Percentiles rank a stretch among this genome's conserved stretches.
These are phyloP conservation scores for Cerceris rybyensis DNA, from an alignment of 2,888 invertebrate genomes.

Conservation along the genomic window DNA sequence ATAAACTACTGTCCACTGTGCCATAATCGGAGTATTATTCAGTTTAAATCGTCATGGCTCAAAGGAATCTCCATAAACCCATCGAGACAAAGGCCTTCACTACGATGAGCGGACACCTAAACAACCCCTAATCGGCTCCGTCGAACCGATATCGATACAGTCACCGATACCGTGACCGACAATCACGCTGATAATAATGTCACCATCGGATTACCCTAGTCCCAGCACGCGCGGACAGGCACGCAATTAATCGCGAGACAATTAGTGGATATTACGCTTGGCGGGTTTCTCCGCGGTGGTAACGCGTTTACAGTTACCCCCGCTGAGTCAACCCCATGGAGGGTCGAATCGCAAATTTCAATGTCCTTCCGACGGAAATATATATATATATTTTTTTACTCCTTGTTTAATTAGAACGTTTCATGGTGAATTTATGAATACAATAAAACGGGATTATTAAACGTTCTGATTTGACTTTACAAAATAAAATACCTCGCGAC, in stretches of 20 bases:
- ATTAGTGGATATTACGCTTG: slow-evolving; percentile 50
- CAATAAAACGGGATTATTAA: too few species aligned
- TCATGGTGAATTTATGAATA: too few species aligned
- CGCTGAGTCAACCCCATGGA: not conserved
- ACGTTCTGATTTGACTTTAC: too few species aligned
- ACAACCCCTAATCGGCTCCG: slow-evolving; percentile 31
- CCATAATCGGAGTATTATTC: too few species aligned
- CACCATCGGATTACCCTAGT: slow-evolving; percentile 45
- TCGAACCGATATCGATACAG: slow-evolving; percentile 35
- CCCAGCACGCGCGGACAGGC: slow-evolving; percentile 24
- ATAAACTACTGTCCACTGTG: too few species aligned
- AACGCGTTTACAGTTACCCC: slow-evolving; percentile 18
- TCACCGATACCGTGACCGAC: slow-evolving; percentile 23
- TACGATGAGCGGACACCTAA: slow-evolving; percentile 7
- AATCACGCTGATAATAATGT: slow-evolving; percentile 53
- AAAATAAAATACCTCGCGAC: too few species aligned
- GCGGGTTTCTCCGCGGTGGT: slow-evolving; percentile 3
- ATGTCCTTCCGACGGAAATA: too few species aligned
- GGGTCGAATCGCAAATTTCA: not conserved
- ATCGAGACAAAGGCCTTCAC: too few species aligned
- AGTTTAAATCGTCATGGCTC: too few species aligned
- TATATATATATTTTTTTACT: too few species aligned
- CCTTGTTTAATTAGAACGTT: too few species aligned
- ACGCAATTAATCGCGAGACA: slow-evolving; percentile 55
- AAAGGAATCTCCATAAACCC: too few species aligned